Percentiles rank a stretch among this genome's conserved stretches.
Conservation (phyloP, 2,797 vertebrate genomes). For the Kryptolebias ocellatus region DNA sequence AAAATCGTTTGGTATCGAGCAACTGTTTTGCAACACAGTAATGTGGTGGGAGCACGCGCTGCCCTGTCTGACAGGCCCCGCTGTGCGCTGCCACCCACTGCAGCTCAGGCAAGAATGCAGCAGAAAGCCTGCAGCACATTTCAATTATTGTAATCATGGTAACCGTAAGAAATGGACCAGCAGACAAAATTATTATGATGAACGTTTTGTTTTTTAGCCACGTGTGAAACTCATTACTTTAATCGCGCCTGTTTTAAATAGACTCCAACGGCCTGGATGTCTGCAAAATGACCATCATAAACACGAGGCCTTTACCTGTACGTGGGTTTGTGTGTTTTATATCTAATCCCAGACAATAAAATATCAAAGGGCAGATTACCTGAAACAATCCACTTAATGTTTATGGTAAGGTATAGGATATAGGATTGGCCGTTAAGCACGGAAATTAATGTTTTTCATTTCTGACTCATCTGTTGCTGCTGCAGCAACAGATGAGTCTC, state of each 20-base stretch:
- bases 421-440: neutral
- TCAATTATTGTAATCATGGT: slow-evolving; percentile 13
- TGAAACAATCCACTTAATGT: neutral
- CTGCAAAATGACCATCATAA: neutral
- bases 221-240: slow-evolving; percentile 9
- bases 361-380: neutral
- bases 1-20: slow-evolving; percentile 2
- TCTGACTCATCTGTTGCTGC: neutral
- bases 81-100: slow-evolving; percentile 3
- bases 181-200: neutral
- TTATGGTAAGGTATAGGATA: neutral
- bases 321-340: neutral
- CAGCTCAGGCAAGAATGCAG: neutral
- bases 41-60: neutral
- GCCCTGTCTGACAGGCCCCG: neutral
- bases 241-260: slow-evolving; percentile 10
- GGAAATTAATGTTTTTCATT: neutral
- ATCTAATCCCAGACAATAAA: neutral
- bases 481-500: neutral
- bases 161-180: slow-evolving; percentile 14
- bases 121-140: slow-evolving; percentile 4
- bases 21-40: slow-evolving; percentile 6
- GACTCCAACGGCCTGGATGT: neutral
- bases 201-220: slow-evolving; percentile 3
- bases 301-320: neutral